Evolutionary conservation across 2,113 vertebrate species (phyloP), one percentile per base, ranked within the genome.

Genomic region (Montifringilla adamsi): DNA sequence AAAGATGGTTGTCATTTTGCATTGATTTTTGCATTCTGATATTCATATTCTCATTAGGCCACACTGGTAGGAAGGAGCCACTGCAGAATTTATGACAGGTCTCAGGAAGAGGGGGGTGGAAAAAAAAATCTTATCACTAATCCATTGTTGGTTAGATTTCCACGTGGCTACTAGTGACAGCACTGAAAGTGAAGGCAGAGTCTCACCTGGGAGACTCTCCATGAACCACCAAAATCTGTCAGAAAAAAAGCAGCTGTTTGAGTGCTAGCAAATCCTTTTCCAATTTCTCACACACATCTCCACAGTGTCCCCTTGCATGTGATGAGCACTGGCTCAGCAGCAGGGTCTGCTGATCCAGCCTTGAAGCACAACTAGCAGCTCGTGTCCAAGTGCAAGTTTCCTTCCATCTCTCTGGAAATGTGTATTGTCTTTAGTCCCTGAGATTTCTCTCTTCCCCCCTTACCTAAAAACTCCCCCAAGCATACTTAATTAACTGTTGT

Each of bases 11-110:
- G 94, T 96, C 93, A 89, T 95, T 96, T 97, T 98, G 97, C 97
- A 98, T 97, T 98, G 97, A 98, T 97, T 97, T 96, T 96, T 97
- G 97, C 96, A 90, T 95, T 96, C 96, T 89, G 78, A 91, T 96
- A 95, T 87, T 96, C 90, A 27, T 89, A 78, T 88, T 97, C 93
- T 85, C 93, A 49, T 78, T 87, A 89, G 97, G 96, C 96, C 94
- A 75, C 95, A 92, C 90, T 28, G 91, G 95, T 93, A 87, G 87
- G 76, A 95, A 75, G 94, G 89, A 97, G 90, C 79, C 84, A 87
- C 84, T 69, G 84, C 85, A 93, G 43, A 87, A 84, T n/a, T 80
- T 81, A 49, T 67, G 24, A 75, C 47, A 82, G 44, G 7, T 82
- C 82, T 87, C 46, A 87, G 76, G 70, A 70, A 76, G 47, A 56